These are phyloP conservation scores for Amphimallon solstitiale DNA, from an alignment of 2,888 invertebrate genomes.

Conservation along the genomic window DNA sequence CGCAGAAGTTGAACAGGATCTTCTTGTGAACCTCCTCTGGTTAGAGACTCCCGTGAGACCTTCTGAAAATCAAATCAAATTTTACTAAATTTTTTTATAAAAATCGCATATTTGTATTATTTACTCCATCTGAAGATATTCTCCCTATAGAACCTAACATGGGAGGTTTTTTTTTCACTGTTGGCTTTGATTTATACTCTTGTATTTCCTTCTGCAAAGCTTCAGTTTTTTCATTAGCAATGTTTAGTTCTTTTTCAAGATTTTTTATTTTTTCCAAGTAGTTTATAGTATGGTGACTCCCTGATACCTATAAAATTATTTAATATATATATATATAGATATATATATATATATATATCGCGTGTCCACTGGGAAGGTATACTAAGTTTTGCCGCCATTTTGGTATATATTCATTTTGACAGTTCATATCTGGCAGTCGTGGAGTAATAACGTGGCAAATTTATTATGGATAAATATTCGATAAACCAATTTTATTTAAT, in stretches of 20 bases:
- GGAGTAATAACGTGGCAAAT: too few relatives aligned
- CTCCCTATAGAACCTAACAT: conserved; percentile 68
- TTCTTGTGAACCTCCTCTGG: conserved; percentile 82
- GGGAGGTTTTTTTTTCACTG: conserved; percentile 68
- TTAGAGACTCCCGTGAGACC: conserved; percentile 78
- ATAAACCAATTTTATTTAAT: too few relatives aligned
- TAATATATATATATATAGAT: too few relatives aligned
- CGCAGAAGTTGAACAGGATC: conserved; percentile 84
- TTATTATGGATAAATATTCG: too few relatives aligned
- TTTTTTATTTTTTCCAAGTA: conserved; percentile 78
- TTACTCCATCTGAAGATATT: conserved; percentile 71
- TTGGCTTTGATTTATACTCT: conserved; percentile 67
- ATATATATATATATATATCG: too few relatives aligned
- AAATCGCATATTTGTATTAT: conserved; percentile 9
- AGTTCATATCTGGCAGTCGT: too few relatives aligned
- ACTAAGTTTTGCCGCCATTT: too few relatives aligned
- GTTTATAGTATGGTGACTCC: conserved; percentile 66
- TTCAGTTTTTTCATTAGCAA: conserved; percentile 79
- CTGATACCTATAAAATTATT: conserved; percentile 62
- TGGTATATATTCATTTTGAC: too few relatives aligned
- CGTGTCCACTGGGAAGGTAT: too few relatives aligned
- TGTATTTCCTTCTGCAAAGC: conserved; percentile 78
- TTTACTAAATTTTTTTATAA: neutral
- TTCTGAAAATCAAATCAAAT: conserved; percentile 63
- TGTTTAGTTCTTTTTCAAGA: conserved; percentile 85